Base-by-base conservation (phyloP, 2,797 vertebrate species). In the Sarcophilus harrisii region DNA sequence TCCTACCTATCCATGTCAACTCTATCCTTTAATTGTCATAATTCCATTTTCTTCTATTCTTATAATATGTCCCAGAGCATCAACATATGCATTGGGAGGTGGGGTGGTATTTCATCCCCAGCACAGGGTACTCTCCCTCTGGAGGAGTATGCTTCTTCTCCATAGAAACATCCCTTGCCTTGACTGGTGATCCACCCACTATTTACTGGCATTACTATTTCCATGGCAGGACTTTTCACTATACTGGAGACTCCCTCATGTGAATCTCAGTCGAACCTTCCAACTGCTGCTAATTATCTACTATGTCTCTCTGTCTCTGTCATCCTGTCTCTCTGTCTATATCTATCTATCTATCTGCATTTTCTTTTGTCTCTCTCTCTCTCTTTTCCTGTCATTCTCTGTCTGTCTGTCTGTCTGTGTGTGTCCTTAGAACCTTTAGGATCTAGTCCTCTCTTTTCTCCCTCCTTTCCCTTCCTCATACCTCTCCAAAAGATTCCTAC, bases 401-500 rank as follows among this genome's bases (percentile, higher is more conserved):
- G 2, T 62, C 60, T 62, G 12, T 14, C 60, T 18, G 32, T n/a
- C 1, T 66, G 13, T 62, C 10, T 14, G 12, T n/a, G 5, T 73
- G 28, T 38, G 32, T 73, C 62, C 32, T 81, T 21, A 21, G n/a
- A 81, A 45, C n/a, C n/a, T 38, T 81, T 24, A 81, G 38, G n/a
- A 81, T 81, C n/a, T 4, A 45, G 66, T 24, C n/a, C n/a, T 81
- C 21, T 45, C n/a, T 21, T 81, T 14, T 24, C 66, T 81, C 8
- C 3, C 32, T 73, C 73, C 30, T 58, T 95, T 92, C 90, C 24
- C 9, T 29, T 93, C 30, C 21, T 66, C 18, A 90, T 8, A 5
- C 45, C 90, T 93, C 73, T 54, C 52, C 93, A 93, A 57, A 93
- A 96, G 93, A 59, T 54, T 89, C 95, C 59, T 9, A 28, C 28